Evolutionary conservation across 2,888 invertebrate species (phyloP).

Genomic region (Saturnia pavonia): DNA sequence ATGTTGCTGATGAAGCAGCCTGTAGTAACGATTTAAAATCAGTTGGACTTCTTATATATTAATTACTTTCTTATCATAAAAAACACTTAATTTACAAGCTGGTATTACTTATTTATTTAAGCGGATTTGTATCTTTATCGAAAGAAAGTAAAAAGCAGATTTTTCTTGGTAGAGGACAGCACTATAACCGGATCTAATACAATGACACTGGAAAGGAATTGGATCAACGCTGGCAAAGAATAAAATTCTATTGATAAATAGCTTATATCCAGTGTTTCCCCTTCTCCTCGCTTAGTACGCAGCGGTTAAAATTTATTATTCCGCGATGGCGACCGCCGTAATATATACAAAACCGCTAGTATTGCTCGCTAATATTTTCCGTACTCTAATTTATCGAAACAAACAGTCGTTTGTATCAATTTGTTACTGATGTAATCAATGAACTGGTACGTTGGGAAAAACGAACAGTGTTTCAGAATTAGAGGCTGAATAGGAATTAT

Average conservation of each 20-base stretch:
- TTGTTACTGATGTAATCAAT: constrained; percentile 33
- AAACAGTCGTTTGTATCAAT: constrained; percentile 65
- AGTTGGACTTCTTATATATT: no score
- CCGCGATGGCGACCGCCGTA: constrained; percentile 38
- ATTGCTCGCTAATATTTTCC: constrained; percentile 37
- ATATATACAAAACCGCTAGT: constrained; percentile 34
- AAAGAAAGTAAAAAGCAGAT: background rate
- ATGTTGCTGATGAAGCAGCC: no score
- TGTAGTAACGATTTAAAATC: no score
- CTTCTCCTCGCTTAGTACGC: constrained; percentile 43
- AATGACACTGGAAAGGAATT: background rate
- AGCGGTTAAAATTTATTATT: constrained; percentile 51
- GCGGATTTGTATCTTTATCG: no score
- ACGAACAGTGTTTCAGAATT: background rate
- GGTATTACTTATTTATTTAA: no score
- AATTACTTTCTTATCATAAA: no score
- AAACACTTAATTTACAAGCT: no score
- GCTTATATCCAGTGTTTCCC: constrained; percentile 20
- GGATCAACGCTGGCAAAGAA: background rate
- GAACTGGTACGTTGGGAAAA: constrained; percentile 12
- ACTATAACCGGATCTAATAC: background rate
- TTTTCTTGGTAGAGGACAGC: background rate
- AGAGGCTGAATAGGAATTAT: constrained; percentile 12
- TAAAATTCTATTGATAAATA: background rate
- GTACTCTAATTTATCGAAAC: constrained; percentile 38